Percentiles rank a stretch among this genome's conserved stretches.
Evolutionary conservation across 2,113 vertebrate species (phyloP).

Genomic region (Chloropsis cyanopogon): DNA sequence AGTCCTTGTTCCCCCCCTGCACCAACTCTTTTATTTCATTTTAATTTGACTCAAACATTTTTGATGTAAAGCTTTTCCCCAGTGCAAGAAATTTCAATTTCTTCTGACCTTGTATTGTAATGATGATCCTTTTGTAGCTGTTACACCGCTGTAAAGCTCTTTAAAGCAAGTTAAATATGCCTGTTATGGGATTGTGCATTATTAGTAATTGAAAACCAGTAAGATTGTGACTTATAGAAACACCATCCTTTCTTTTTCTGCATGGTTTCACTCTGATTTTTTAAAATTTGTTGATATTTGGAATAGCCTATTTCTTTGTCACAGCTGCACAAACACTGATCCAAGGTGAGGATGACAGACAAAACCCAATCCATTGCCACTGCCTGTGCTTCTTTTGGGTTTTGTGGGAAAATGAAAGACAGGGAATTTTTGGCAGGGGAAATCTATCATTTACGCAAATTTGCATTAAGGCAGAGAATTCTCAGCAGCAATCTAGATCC

Average conservation of each 20-base stretch:
- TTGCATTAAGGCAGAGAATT: neutral
- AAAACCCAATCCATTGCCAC: neutral
- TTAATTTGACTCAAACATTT: neutral
- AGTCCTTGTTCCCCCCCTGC: neutral
- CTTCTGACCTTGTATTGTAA: neutral
- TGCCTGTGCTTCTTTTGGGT: neutral
- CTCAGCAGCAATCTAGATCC: neutral
- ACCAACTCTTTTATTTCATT: neutral
- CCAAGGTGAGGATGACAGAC: neutral
- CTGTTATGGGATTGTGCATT: neutral
- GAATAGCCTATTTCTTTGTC: neutral
- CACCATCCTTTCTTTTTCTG: neutral
- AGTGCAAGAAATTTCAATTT: neutral
- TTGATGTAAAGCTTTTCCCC: neutral
- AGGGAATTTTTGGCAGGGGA: neutral
- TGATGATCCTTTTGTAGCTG: neutral
- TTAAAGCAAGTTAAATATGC: neutral
- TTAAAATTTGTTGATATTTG: neutral
- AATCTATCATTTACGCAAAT: neutral
- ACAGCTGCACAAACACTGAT: neutral
- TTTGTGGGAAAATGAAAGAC: neutral
- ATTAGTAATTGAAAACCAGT: neutral
- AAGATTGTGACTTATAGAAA: neutral
- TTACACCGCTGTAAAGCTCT: neutral
- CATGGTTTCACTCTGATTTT: neutral